Base-by-base conservation (phyloP, 2,888 invertebrate species). In the Ligdia adustata region DNA sequence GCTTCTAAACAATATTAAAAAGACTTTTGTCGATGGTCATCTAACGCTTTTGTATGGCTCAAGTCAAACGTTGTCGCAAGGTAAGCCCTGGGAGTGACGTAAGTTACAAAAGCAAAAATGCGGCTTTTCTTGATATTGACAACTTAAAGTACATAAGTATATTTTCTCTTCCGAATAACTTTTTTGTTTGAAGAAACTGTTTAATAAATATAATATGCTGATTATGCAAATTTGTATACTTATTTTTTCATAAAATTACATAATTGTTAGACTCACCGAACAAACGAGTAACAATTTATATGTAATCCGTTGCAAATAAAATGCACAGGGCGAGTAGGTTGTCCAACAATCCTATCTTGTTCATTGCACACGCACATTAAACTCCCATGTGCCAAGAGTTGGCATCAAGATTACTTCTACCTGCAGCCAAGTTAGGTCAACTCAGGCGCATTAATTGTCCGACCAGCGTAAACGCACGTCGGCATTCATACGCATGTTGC, bases 391-490 rank as follows among this genome's bases (percentile, higher is more conserved):
- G 11, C 12, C 1, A 14, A 9, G 4, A 32, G 37, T 31, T 38
- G 26, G 26, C 18, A 39, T 44, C 33, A 28, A 38, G 27, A 45
- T 45, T 33, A 2, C 18, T 5, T n/a, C n/a, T n/a, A 27, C 12
- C n/a, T 16, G 16, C 31, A 20, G 9, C 31, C 49, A 32, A 41
- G 42, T 44, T 31, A 44, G 34, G 12, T 70, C 67, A 69, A 72
- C 69, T 72, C 60, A 57, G 43, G 66, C 63, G 62, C 66, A 70
- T 72, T 75, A 75, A 78, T 76, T 74, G 71, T 48, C 11, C 39
- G 44, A 41, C 55, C 60, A 7, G 43, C 22, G 35, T 14, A 34
- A 9, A 29, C 43, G 16, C 44, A 37, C 37, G 27, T 24, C 18
- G 57, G 20, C 24, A 9, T 15, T 16, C 69, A 66, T 70, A 7